Evolutionary conservation across 1,140 invertebrate species (phyloP), one percentile per base, ranked within the genome.

Genomic region (Phocides pigmalion): DNA sequence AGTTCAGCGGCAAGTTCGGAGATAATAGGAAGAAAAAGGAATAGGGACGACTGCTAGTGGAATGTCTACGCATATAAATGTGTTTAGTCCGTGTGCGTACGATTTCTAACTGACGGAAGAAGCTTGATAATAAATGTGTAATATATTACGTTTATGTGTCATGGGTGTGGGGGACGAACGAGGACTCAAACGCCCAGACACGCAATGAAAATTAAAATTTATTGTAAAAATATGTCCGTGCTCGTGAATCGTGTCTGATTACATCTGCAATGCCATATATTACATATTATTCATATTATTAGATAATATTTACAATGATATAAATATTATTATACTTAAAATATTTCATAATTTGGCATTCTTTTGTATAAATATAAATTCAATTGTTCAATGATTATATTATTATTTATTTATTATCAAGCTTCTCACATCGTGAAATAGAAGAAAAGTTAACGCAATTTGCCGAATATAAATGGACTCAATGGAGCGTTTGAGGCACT

Each of bases 1-100:
- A 84, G 15, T 83, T 87, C 28, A 83, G 81, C 58, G 81, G 76
- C 0, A 83, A 80, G 42, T 84, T 81, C 35, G 73, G 72, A 0
- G 75, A 79, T 1, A 71, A 72, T 62, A 72, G 74, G 15, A 76
- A 80, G 64, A 85, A 85, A 54, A 82, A 79, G n/a, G 67, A 69
- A 78, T 46, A 79, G 67, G 32, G 75, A 84, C 47, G 72, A 72
- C 12, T 74, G 68, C 46, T 68, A 64, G 42, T 49, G 64, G 9
- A 32, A 8, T 32, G 28, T 11, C 28, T 11, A 1, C 8, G 28
- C n/a, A 32, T 32, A 32, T 32, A 32, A 51, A n/a, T 46, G 28
- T 35, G 42, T 19, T 5, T 32, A 32, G 37, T 51, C 9, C 0
- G 17, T 37, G 28, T 14, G 12, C 32, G 15, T 64, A 42, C 25